These are phyloP conservation scores for Sicus ferrugineus DNA, from an alignment of 2,888 invertebrate species.

Conservation along the genomic window DNA sequence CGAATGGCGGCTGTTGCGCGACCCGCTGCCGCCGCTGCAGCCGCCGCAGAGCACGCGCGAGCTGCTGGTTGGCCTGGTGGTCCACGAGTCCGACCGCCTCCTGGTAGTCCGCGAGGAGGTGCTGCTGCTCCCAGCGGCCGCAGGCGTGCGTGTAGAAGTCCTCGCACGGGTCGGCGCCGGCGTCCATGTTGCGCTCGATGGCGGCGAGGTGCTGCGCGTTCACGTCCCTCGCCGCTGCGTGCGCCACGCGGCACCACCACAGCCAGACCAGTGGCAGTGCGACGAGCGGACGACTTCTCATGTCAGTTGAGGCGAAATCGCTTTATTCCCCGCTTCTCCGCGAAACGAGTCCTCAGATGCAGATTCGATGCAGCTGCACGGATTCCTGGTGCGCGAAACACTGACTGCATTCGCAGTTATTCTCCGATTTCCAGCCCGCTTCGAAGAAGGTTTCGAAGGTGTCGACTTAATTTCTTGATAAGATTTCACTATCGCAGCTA, in stretches of 20 bases:
- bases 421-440: too few species aligned
- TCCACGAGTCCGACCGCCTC: conserved; percentile 40
- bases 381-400: too few species aligned
- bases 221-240: neutral
- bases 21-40: conserved; percentile 13
- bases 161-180: conserved; percentile 39
- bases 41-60: conserved; percentile 32
- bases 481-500: too few species aligned
- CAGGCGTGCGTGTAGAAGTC: conserved; percentile 43
- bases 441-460: too few species aligned
- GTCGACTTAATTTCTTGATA: too few species aligned
- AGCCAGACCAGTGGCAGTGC: neutral
- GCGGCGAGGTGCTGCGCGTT: neutral
- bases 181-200: conserved; percentile 39
- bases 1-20: conserved; percentile 29
- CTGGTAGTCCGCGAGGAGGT: conserved; percentile 31
- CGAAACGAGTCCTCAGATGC: too few species aligned
- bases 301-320: neutral
- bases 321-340: too few species aligned
- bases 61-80: conserved; percentile 37
- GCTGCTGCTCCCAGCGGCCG: conserved; percentile 41
- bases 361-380: too few species aligned
- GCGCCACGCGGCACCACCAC: neutral
- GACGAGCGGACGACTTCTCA: too few species aligned
- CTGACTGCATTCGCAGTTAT: too few species aligned